phyloP scores from a whole-genome alignment of 2,888 invertebrate genomes.

The Polydrusus cervinus region DNA sequence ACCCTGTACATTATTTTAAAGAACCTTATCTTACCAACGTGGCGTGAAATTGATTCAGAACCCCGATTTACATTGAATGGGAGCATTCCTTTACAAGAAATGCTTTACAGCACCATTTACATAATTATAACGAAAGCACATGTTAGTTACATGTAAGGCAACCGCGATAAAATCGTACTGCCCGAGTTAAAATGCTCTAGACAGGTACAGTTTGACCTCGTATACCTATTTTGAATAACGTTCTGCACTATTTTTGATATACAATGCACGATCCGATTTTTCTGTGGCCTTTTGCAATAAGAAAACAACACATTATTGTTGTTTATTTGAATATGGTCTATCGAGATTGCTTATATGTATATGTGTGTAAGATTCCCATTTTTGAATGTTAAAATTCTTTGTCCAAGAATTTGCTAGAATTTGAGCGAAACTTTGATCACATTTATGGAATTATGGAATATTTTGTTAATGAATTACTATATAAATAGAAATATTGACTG shows the following conservation, averaged over 20 bases:
- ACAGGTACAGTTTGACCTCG: conserved; percentile 49
- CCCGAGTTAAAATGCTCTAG: conserved; percentile 42
- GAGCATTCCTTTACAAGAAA: conserved; percentile 46
- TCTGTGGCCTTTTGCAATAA: conserved; percentile 26
- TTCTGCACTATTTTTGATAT: conserved; percentile 45
- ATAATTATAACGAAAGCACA: conserved; percentile 56
- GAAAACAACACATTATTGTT: conserved; percentile 11
- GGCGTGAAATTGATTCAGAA: conserved; percentile 55
- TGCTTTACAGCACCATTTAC: conserved; percentile 56
- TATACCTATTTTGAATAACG: conserved; percentile 49
- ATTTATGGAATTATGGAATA: too few relatives aligned
- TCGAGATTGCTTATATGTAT: conserved; percentile 11
- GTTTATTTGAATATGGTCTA: conserved; percentile 29
- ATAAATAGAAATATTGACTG: too few relatives aligned
- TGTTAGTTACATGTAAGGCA: conserved; percentile 51
- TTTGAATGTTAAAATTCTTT: not conserved
- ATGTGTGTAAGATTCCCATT: not conserved
- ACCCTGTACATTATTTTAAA: not conserved
- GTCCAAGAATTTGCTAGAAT: too few relatives aligned
- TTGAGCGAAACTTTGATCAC: too few relatives aligned
- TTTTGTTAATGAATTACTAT: too few relatives aligned
- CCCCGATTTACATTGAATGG: conserved; percentile 56
- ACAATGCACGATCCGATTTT: conserved; percentile 41
- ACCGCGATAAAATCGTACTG: conserved; percentile 54
- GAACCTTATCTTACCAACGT: conserved; percentile 36